These are phyloP conservation scores for Zaprionus ornatus DNA, from an alignment of 1,140 invertebrate genomes.

Conservation along the genomic window DNA sequence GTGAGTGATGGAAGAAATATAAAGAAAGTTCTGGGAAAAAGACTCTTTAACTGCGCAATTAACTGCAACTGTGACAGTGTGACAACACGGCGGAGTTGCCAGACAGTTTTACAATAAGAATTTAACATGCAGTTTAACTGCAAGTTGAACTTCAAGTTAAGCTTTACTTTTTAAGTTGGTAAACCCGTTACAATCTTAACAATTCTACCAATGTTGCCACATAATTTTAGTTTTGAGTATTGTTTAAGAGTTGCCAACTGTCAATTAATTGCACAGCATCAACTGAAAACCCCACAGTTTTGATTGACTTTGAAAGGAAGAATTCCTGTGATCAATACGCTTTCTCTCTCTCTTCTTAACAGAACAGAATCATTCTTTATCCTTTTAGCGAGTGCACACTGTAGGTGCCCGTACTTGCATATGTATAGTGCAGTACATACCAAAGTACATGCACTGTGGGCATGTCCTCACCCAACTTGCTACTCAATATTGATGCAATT, in stretches of 20 bases:
- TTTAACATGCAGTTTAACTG: not conserved
- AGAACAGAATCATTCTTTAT: not conserved
- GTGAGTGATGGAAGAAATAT: no score
- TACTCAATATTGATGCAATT: conserved; percentile 53
- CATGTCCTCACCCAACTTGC: conserved; percentile 1
- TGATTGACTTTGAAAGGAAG: no score
- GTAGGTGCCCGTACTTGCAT: conserved; percentile 8
- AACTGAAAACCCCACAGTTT: no score
- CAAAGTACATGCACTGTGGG: not conserved
- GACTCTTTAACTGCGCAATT: no score
- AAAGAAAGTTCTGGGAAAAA: no score
- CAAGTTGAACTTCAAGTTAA: not conserved
- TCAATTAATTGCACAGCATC: no score
- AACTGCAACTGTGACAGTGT: no score
- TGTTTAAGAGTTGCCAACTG: not conserved
- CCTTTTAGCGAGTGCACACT: conserved; percentile 15
- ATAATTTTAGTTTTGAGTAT: not conserved
- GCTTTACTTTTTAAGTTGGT: no score
- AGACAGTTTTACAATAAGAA: not conserved
- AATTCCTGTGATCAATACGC: no score
- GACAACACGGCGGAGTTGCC: no score
- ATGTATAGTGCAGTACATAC: not conserved
- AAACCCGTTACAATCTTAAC: no score
- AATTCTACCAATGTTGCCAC: no score
- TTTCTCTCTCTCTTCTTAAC: not conserved